These are phyloP conservation scores for Bovichtus variegatus DNA, from an alignment of 2,797 vertebrate species.

Conservation along the genomic window DNA sequence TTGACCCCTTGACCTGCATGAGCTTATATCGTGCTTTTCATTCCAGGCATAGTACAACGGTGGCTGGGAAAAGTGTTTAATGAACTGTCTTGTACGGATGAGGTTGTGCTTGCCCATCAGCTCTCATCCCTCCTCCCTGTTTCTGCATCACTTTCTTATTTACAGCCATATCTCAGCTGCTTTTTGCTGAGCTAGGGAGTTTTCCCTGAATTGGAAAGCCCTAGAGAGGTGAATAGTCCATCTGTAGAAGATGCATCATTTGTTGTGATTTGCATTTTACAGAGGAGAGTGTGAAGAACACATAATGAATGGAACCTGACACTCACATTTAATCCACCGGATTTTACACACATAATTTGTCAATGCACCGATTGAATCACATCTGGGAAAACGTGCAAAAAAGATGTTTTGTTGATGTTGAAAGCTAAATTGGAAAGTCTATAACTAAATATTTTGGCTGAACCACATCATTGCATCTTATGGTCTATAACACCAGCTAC, in stretches of 20 bases:
- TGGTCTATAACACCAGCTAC: constrained; percentile 14
- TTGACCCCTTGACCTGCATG: constrained; percentile 67
- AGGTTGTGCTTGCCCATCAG: constrained; percentile 64
- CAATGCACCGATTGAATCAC: constrained; percentile 8
- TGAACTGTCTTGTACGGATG: constrained; percentile 75
- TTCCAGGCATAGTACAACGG: constrained; percentile 51
- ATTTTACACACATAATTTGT: not conserved
- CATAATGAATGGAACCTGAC: constrained; percentile 26
- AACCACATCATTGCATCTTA: constrained; percentile 5
- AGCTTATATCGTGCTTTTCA: constrained; percentile 65
- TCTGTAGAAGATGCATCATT: constrained; percentile 64
- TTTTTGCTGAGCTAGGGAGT: constrained; percentile 78
- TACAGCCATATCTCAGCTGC: constrained; percentile 69
- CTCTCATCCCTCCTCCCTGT: constrained; percentile 57
- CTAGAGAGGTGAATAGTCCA: constrained; percentile 69
- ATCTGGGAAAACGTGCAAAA: not conserved
- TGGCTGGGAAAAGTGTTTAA: constrained; percentile 74
- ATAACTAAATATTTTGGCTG: constrained; percentile 10
- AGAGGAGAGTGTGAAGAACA: constrained; percentile 18
- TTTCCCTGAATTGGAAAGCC: constrained; percentile 64
- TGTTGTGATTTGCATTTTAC: constrained; percentile 66
- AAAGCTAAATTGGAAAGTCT: constrained; percentile 16
- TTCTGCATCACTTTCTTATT: constrained; percentile 78
- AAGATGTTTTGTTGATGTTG: constrained; percentile 8
- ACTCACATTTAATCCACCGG: not conserved